These are phyloP conservation scores for Ectropis grisescens DNA, from an alignment of 1,140 invertebrate genomes.

Conservation along the genomic window DNA sequence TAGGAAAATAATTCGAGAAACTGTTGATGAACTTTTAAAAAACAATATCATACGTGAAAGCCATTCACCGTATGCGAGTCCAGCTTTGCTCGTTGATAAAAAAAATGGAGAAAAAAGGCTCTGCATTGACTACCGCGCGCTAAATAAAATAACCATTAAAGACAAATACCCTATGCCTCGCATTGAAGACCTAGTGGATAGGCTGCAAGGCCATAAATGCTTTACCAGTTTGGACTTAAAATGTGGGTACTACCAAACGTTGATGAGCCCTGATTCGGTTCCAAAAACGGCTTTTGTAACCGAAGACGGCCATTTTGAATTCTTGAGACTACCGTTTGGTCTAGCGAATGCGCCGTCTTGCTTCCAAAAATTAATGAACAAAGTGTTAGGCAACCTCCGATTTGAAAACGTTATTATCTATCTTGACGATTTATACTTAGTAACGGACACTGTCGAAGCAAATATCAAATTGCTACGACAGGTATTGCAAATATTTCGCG, in stretches of 20 bases:
- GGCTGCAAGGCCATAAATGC: slow-evolving; percentile 5
- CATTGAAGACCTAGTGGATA: slow-evolving; percentile 3
- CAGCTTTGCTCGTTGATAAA: too few species aligned
- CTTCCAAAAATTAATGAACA: slow-evolving; percentile 6
- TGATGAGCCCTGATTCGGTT: slow-evolving; percentile 1
- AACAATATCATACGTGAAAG: slow-evolving; percentile 4
- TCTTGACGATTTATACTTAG: slow-evolving; percentile 8
- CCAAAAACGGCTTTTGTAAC: slow-evolving; percentile 5
- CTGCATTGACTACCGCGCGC: slow-evolving; percentile 5
- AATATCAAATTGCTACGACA: slow-evolving; percentile 4
- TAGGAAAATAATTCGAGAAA: too few species aligned
- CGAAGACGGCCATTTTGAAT: slow-evolving; percentile 1
- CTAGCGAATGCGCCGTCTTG: not conserved
- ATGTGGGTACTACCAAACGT: slow-evolving; percentile 8
- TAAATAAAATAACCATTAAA: slow-evolving; percentile 10
- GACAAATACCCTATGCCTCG: slow-evolving; percentile 4
- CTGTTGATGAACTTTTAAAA: slow-evolving; percentile 2
- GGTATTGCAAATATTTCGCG: too few species aligned
- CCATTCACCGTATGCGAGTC: slow-evolving; percentile 5
- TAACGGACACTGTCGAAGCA: slow-evolving; percentile 6
- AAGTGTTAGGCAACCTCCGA: not conserved
- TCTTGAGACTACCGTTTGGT: slow-evolving; percentile 2
- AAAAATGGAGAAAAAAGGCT: too few species aligned
- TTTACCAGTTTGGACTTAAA: slow-evolving; percentile 7
- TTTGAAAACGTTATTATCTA: slow-evolving; percentile 4